Base-by-base conservation (phyloP, 1,140 invertebrate species). In the Aethina tumida region DNA sequence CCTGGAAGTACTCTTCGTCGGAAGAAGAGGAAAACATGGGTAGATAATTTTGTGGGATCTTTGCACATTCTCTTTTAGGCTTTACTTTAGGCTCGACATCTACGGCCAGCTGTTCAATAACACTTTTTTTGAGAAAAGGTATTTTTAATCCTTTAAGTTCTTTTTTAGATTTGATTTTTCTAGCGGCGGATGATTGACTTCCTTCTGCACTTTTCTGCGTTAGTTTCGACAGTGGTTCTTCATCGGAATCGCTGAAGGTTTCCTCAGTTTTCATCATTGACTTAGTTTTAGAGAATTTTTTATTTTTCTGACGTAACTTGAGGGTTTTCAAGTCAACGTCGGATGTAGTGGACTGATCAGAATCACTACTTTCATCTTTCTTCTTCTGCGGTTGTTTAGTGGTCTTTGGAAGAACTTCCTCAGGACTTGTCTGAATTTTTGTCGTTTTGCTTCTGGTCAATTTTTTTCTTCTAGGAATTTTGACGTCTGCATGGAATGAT, bases 181-280 rank as follows among this genome's bases (percentile, higher is more conserved):
- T 18, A 13, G 4, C 24, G 8, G 12, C 16, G 4, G 19, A 28
- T 19, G 39, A 32, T 17, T 47, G 16, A 19, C 38, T 39, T 25
- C 27, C 10, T 22, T 28, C 19, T 25, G 27, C 39, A 31, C 26
- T 34, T 35, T 43, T 48, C 33, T 56, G 45, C 7, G 49, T 60
- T 39, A 69, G 50, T 51, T 71, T 73, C 9, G 66, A 66, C 29
- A 74, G 41, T 13, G 70, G 69, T 50, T 74, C 71, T 47, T 74
- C 71, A 52, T 74, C 71, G 9, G 71, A 73, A 52, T 73, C 71
- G 50, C 67, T 72, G 32, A 71, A 73, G 45, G 56, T 67, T 20
- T 17, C 21, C 15, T 42, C 40, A 0, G 21, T 35, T 40, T 51
- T 49, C 10, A 35, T 35, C 9, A 35, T 33, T 6, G 40, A 35